Base-by-base conservation (phyloP, 1,140 invertebrate species). In the Macrobrachium rosenbergii region DNA sequence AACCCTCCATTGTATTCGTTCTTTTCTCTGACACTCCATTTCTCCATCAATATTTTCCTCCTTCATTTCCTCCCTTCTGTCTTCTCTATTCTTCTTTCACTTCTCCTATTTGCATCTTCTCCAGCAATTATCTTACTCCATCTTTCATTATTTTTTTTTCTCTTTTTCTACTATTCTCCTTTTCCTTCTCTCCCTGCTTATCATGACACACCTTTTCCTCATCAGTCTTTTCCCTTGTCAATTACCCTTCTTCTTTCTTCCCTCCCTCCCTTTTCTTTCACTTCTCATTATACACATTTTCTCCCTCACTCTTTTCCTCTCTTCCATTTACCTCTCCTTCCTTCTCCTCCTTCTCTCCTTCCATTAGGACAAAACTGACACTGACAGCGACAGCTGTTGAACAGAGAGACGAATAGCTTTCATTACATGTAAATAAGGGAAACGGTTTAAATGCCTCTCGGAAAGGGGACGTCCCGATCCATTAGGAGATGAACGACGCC, bases 221-320 rank as follows among this genome's bases (percentile, higher is more conserved):
- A 2, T 21, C 77, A 11, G n/a, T 52, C 58, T 28, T 52, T 52
- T 52, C 58, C 76, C 16, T 45, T 45, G 14, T 59, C 76, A 19
- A 21, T 17, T 59, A 58, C 6, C 52, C 52, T 58, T 37, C 28
- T 37, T 37, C 3, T 37, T 3, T 37, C 28, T 37, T 28, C 45
- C 58, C 59, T 23, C n/a, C 7, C 6, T 72, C 21, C 21, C n/a
- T 21, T 16, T n/a, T 28, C 59, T 37, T 59, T 62, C 59, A 21
- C 77, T 80, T 59, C 28, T 52, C 23, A 10, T 14, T 23, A 16
- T 7, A 17, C n/a, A 17, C 19, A 2, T 21, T 63, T n/a, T 16
- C 59, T 80, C n/a, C 59, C 77, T 37, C 45, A 12, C 19, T n/a
- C 45, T 62, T 59, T 62, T 23, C 16, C 77, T 80, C 77, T 62